Evolutionary conservation across 2,797 vertebrate genomes (phyloP), one percentile per base, ranked within the genome.

Genomic region (Numenius phaeopus): DNA sequence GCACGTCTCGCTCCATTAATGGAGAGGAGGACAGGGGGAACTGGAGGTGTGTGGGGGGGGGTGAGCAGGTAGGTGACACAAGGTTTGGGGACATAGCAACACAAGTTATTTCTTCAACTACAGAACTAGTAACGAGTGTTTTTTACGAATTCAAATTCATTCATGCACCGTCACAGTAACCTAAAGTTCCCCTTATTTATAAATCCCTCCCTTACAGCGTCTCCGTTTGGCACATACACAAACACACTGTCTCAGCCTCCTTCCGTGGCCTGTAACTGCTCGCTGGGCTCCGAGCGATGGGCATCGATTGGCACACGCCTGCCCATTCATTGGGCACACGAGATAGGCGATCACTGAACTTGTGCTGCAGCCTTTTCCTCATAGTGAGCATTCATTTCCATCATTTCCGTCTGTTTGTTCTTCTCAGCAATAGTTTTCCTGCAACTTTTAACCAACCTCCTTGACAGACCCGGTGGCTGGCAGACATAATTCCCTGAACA

Each of bases 1-100:
- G 59, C 23, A 29, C 2, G 0, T 39, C 24, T 40, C 34, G 23
- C 47, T 44, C 52, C 11, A 2, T 14, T 71, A 54, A 55, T 7
- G 29, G 64, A 27, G 21, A 61, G 57, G 39, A 23, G 3, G 32
- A 47, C 1, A 0, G 2, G 11, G 11, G 69, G 20, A 42, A 29
- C n/a, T 26, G 57, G 37, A 78, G 77, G 61, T 30, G 11, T 1
- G 47, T 3, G 16, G 2, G 21, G 7, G 11, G 7, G 12, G 64
- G 34, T 1, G 3, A 46, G 69, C 67, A 24, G 39, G 40, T 5
- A 21, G 49, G 50, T 0, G 0, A 67, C 1, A 3, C 2, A 1
- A 11, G 61, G 20, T 15, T 19, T 5, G 30, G 44, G n/a, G 65
- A 40, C 2, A 3, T 9, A 30, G 40, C 59, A 70, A 22, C 34